A percentile compares a stretch with the other conserved stretches of the same genome.
phyloP scores from a whole-genome alignment of 2,113 vertebrate genomes.

The Platichthys stellatus region DNA sequence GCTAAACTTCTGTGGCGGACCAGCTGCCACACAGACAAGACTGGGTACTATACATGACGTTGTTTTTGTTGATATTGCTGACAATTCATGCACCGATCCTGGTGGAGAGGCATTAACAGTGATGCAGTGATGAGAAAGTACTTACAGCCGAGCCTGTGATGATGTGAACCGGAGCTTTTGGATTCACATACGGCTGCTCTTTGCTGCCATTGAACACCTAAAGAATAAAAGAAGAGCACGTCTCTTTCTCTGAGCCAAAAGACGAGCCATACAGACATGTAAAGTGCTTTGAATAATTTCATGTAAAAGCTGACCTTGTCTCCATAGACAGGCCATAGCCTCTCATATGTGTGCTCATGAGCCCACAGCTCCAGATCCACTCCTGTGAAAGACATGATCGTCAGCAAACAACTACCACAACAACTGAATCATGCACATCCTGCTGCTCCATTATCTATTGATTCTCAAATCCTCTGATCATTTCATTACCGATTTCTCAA shows the following conservation, averaged over 20 bases:
- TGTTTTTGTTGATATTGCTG: conserved; percentile 54
- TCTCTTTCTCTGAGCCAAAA: conserved; percentile 5
- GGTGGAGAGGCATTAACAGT: conserved; percentile 13
- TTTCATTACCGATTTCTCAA: conserved; percentile 38
- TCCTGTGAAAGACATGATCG: conserved; percentile 68
- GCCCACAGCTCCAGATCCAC: conserved; percentile 91
- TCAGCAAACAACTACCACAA: conserved; percentile 17
- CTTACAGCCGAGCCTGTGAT: conserved; percentile 92
- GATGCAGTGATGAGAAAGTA: conserved; percentile 35
- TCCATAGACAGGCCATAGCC: conserved; percentile 89
- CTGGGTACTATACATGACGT: conserved; percentile 38
- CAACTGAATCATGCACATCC: conserved; percentile 14
- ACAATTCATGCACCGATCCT: conserved; percentile 25
- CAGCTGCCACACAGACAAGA: conserved; percentile 44
- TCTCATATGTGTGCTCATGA: conserved; percentile 90
- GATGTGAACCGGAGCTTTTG: conserved; percentile 87
- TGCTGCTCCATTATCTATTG: neutral
- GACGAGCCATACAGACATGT: neutral
- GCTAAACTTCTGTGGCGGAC: conserved; percentile 35
- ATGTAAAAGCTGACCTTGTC: conserved; percentile 81
- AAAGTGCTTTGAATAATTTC: neutral
- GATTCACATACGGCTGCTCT: conserved; percentile 85
- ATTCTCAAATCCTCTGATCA: conserved; percentile 27
- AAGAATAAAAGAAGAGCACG: conserved; percentile 15
- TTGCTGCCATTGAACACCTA: conserved; percentile 88